Conservation (phyloP, 2,888 invertebrate genomes). For the Erynnis tages region DNA sequence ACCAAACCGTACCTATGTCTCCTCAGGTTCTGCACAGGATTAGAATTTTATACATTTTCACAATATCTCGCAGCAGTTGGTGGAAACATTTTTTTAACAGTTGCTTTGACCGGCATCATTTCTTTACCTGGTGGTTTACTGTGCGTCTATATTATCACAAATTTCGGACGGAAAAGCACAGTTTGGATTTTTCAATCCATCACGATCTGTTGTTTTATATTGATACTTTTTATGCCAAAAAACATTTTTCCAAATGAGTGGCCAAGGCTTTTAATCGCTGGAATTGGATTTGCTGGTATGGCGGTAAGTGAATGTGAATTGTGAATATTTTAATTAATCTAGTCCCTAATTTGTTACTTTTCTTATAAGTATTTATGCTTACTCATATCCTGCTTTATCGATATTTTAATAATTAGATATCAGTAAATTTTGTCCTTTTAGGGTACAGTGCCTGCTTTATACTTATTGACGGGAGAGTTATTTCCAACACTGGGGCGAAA, state of each 20-base stretch:
- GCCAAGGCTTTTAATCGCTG: slow-evolving; percentile 81
- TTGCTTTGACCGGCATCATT: slow-evolving; percentile 77
- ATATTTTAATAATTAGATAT: no score
- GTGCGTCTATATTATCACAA: slow-evolving; percentile 73
- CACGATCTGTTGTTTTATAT: slow-evolving; percentile 73
- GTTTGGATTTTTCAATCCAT: slow-evolving; percentile 70
- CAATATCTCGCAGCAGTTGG: slow-evolving; percentile 81
- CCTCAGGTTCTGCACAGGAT: slow-evolving; percentile 79
- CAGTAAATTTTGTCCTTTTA: slow-evolving; percentile 44
- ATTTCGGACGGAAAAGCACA: slow-evolving; percentile 74
- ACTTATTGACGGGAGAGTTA: slow-evolving; percentile 88
- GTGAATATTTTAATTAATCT: not conserved
- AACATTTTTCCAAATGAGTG: slow-evolving; percentile 69
- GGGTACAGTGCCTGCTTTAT: slow-evolving; percentile 82
- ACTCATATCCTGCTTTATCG: not conserved
- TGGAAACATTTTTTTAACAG: slow-evolving; percentile 76
- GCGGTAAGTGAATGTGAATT: slow-evolving; percentile 69
- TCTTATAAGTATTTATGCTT: not conserved
- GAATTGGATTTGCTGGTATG: slow-evolving; percentile 84
- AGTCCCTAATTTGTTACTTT: not conserved
- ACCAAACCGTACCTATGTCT: not conserved
- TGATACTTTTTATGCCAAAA: slow-evolving; percentile 73
- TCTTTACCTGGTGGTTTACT: slow-evolving; percentile 77
- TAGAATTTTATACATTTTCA: slow-evolving; percentile 82
- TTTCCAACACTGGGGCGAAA: slow-evolving; percentile 90